A percentile compares a stretch with the other conserved stretches of the same genome.
phyloP scores from a whole-genome alignment of 1,140 invertebrate genomes.

The Semibalanus balanoides region DNA sequence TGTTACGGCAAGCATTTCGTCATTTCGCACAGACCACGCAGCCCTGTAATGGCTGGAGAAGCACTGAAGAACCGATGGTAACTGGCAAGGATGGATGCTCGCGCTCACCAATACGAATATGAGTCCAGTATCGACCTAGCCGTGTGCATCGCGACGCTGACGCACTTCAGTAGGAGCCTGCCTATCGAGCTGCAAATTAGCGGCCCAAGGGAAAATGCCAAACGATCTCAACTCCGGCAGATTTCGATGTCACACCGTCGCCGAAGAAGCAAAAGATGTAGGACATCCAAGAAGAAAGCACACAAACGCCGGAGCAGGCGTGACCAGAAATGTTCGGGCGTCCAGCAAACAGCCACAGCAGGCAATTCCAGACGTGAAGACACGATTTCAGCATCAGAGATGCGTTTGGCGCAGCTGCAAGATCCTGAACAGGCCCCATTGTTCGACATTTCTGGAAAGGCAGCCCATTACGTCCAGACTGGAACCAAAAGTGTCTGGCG shows the following conservation, averaged over 20 bases:
- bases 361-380: neutral
- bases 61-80: constrained; percentile 10
- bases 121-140: constrained; percentile 13
- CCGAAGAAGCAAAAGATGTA: too few species aligned
- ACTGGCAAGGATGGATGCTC: constrained; percentile 13
- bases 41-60: neutral
- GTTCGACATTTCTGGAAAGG: neutral
- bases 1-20: too few species aligned
- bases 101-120: constrained; percentile 11
- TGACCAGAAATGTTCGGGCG: too few species aligned
- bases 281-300: too few species aligned
- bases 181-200: neutral
- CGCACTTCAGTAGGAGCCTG: neutral
- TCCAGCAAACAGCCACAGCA: too few species aligned
- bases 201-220: neutral
- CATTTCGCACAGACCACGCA: neutral
- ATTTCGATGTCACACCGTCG: too few species aligned
- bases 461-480: neutral
- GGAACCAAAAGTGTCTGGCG: constrained; percentile 38
- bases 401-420: neutral
- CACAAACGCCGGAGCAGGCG: too few species aligned
- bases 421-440: neutral
- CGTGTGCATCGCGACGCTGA: neutral
- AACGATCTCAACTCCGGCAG: too few species aligned
- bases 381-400: neutral